Percentiles rank a stretch among this genome's conserved stretches.
phyloP scores from a whole-genome alignment of 2,888 invertebrate species.

The Synergus itoensis region DNA sequence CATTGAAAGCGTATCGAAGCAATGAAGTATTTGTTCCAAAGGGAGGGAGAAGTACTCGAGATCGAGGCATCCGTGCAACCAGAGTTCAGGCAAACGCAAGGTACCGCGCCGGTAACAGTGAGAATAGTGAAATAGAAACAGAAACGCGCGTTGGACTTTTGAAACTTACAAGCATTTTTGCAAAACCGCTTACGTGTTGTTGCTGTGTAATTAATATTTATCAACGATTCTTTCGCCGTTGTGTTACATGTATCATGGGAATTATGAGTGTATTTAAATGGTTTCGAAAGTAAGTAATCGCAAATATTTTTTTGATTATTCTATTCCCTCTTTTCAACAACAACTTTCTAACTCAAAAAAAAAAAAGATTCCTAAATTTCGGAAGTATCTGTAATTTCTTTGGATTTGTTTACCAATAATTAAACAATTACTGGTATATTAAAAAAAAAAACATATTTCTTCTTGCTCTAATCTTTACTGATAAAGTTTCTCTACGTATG shows the following conservation, averaged over 20 bases:
- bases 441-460: neutral
- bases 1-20: constrained; percentile 35
- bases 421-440: neutral
- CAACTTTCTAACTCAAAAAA: neutral
- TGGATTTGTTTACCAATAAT: no score
- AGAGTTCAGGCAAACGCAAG: constrained; percentile 53
- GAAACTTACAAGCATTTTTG: constrained; percentile 42
- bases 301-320: neutral
- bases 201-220: constrained; percentile 49
- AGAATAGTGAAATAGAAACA: constrained; percentile 55
- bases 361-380: neutral
- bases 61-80: constrained; percentile 44
- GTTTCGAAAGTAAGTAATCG: constrained; percentile 69
- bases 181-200: constrained; percentile 43
- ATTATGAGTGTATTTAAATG: constrained; percentile 71
- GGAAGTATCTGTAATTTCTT: neutral
- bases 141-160: constrained; percentile 51
- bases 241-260: constrained; percentile 65
- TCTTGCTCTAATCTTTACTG: neutral
- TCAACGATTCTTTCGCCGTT: constrained; percentile 50
- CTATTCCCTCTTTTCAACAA: neutral
- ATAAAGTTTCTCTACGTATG: neutral
- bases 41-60: constrained; percentile 54
- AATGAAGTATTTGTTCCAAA: constrained; percentile 16
- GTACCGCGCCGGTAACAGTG: constrained; percentile 58